Evolutionary conservation across 2,888 invertebrate species (phyloP).

Genomic region (Hoplodrina ambigua): DNA sequence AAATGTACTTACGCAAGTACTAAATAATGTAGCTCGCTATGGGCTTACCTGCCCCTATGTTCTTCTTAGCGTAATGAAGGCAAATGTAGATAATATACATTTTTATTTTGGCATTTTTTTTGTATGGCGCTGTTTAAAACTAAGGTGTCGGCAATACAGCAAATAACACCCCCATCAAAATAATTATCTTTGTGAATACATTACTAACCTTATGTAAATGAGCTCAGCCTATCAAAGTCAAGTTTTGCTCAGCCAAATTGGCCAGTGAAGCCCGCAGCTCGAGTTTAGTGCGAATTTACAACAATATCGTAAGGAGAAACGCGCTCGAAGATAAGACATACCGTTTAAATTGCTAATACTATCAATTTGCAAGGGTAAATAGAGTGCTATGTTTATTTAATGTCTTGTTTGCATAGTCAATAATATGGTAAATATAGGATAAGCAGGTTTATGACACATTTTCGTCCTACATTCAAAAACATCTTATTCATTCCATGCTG

Average conservation of each 20-base stretch:
- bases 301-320: not conserved
- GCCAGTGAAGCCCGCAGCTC: not conserved
- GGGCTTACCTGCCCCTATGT: not conserved
- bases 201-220: not conserved
- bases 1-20: too few relatives aligned
- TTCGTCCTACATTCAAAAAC: too few relatives aligned
- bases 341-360: slow-evolving; percentile 51
- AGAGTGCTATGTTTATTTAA: slow-evolving; percentile 34
- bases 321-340: slow-evolving; percentile 37
- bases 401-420: slow-evolving; percentile 29
- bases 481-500: too few relatives aligned
- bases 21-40: too few relatives aligned
- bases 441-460: not conserved
- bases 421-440: slow-evolving; percentile 4
- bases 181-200: not conserved
- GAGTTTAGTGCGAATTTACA: slow-evolving; percentile 17
- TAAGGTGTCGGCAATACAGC: too few relatives aligned
- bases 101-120: too few relatives aligned
- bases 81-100: too few relatives aligned
- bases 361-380: slow-evolving; percentile 43
- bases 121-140: too few relatives aligned
- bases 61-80: too few relatives aligned
- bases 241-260: slow-evolving; percentile 10
- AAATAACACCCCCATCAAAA: too few relatives aligned
- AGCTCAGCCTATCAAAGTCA: not conserved